phyloP scores from a whole-genome alignment of 2,113 vertebrate species.

The Procavia capensis region DNA sequence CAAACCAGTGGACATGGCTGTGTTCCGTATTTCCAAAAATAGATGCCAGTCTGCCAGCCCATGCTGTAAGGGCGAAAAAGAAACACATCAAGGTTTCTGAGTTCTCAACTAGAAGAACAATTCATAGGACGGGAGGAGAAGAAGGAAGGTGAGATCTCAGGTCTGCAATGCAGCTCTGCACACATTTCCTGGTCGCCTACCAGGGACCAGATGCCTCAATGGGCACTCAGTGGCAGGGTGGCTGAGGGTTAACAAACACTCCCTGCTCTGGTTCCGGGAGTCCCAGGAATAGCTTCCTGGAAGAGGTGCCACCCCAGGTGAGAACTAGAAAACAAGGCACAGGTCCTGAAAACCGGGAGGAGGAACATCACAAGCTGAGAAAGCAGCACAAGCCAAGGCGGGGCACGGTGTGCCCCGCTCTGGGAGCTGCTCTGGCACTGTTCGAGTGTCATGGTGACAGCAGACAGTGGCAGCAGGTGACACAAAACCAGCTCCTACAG shows the following conservation, averaged over 20 bases:
- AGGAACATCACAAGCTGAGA: neutral
- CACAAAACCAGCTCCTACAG: neutral
- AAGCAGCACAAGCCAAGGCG: neutral
- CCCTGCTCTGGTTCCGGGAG: neutral
- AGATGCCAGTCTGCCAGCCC: neutral
- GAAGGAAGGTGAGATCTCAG: neutral
- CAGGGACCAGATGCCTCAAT: rapidly evolving
- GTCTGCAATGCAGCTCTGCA: neutral
- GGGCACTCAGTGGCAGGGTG: neutral
- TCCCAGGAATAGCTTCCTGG: too few relatives aligned
- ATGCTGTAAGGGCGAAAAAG: neutral
- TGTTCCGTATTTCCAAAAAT: neutral
- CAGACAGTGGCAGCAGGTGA: neutral
- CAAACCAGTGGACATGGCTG: too few relatives aligned
- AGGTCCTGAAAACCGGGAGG: neutral
- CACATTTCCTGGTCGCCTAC: neutral
- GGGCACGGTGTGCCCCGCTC: neutral
- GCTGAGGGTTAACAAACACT: neutral
- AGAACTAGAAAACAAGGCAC: neutral
- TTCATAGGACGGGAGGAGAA: neutral
- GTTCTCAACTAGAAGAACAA: neutral
- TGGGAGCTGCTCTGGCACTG: neutral
- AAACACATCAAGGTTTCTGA: neutral
- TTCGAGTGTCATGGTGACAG: neutral
- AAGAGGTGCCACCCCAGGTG: neutral